These are phyloP conservation scores for Scrobipalpa atriplicella DNA, from an alignment of 2,888 invertebrate genomes.

Conservation along the genomic window DNA sequence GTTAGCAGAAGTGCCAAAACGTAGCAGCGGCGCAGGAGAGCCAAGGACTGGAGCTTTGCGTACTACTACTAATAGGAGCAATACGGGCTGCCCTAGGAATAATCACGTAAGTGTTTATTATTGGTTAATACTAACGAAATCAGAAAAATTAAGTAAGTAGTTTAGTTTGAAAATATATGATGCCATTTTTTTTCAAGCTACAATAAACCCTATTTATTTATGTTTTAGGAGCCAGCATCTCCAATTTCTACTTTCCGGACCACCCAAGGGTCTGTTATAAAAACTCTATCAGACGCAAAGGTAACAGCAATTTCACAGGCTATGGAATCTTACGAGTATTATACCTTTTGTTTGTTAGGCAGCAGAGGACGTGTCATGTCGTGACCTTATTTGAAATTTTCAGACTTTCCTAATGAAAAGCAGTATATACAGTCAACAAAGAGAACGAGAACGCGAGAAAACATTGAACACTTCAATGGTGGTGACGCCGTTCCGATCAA, in stretches of 20 bases:
- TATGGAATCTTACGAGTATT: too few relatives aligned
- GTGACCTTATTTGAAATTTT: neutral
- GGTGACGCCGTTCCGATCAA: slow-evolving; percentile 43
- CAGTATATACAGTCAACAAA: slow-evolving; percentile 51
- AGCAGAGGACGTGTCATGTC: too few relatives aligned
- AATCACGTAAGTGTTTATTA: neutral
- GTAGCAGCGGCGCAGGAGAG: slow-evolving; percentile 18
- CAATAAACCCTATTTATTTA: neutral
- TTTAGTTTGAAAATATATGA: too few relatives aligned
- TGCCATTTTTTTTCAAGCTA: neutral
- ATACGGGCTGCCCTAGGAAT: neutral
- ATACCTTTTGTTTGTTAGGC: too few relatives aligned
- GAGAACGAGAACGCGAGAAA: slow-evolving; percentile 42
- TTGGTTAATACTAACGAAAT: neutral
- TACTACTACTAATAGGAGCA: neutral
- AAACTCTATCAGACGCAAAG: slow-evolving; percentile 64
- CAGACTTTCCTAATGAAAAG: slow-evolving; percentile 52
- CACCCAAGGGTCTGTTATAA: slow-evolving; percentile 59
- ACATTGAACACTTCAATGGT: slow-evolving; percentile 51
- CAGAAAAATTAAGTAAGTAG: too few relatives aligned
- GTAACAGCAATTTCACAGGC: slow-evolving; percentile 43
- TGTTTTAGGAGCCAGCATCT: slow-evolving; percentile 18
- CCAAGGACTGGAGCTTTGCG: neutral
- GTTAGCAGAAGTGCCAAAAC: neutral
- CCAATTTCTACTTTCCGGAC: slow-evolving; percentile 59